Conservation (phyloP, 2,888 invertebrate genomes). For the Leptura quadrifasciata region DNA sequence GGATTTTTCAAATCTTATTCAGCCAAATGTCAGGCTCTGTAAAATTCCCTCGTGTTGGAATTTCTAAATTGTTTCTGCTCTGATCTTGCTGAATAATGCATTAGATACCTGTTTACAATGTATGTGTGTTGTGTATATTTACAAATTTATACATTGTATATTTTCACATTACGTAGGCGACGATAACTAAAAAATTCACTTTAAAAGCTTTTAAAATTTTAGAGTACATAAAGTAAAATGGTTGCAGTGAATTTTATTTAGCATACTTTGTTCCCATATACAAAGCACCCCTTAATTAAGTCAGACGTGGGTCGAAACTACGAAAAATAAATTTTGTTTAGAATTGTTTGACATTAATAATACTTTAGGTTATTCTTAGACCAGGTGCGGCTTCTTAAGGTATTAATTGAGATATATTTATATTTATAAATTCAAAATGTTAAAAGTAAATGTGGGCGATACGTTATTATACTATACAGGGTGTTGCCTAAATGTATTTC, state of each 20-base stretch:
- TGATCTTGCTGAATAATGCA: slow-evolving; percentile 40
- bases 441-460: too few relatives aligned
- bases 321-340: too few relatives aligned
- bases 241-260: neutral
- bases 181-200: slow-evolving; percentile 20
- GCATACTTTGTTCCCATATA: too few relatives aligned
- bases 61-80: slow-evolving; percentile 37
- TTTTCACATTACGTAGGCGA: slow-evolving; percentile 24
- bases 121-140: slow-evolving; percentile 19
- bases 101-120: slow-evolving; percentile 21
- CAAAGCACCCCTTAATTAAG: too few relatives aligned
- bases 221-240: slow-evolving; percentile 12
- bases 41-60: slow-evolving; percentile 15
- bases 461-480: too few relatives aligned
- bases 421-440: too few relatives aligned
- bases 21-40: slow-evolving; percentile 8
- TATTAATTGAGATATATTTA: too few relatives aligned
- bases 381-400: too few relatives aligned
- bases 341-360: too few relatives aligned
- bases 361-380: too few relatives aligned
- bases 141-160: slow-evolving; percentile 36
- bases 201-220: slow-evolving; percentile 34
- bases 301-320: too few relatives aligned
- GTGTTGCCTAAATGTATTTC: too few relatives aligned
- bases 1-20: slow-evolving; percentile 31